Evolutionary conservation across 2,797 vertebrate species (phyloP).

Genomic region (Bothrops alternatus): DNA sequence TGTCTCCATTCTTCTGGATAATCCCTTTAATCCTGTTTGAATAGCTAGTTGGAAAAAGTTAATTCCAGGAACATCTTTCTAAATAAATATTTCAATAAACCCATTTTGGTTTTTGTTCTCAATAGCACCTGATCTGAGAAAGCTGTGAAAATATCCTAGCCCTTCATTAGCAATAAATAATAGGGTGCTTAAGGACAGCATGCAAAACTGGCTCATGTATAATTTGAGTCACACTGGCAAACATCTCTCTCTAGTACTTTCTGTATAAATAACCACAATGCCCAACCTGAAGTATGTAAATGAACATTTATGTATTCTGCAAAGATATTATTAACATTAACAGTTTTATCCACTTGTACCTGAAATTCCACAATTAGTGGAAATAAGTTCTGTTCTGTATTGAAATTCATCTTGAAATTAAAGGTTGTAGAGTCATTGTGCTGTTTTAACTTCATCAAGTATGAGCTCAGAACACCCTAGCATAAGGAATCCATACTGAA

Average conservation of each 20-base stretch:
- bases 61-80: constrained; percentile 68
- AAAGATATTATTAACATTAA: not conserved
- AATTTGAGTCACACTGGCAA: constrained; percentile 19
- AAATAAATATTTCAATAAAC: constrained; percentile 72
- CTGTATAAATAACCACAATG: constrained; percentile 33
- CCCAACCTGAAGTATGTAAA: constrained; percentile 21
- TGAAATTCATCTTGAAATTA: not conserved
- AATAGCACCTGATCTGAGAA: constrained; percentile 57
- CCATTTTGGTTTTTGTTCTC: constrained; percentile 63
- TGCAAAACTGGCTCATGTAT: constrained; percentile 30
- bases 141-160: constrained; percentile 47
- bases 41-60: constrained; percentile 65
- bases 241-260: not conserved
- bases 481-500: constrained; percentile 45
- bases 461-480: constrained; percentile 29
- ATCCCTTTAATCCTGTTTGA: constrained; percentile 75
- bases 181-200: constrained; percentile 41
- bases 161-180: constrained; percentile 48
- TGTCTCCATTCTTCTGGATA: constrained; percentile 69
- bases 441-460: constrained; percentile 17
- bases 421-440: not conserved
- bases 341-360: not conserved
- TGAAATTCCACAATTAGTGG: constrained; percentile 9
- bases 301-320: not conserved
- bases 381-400: not conserved